Base-by-base conservation (phyloP, 2,888 invertebrate species). In the Sericinus montela region DNA sequence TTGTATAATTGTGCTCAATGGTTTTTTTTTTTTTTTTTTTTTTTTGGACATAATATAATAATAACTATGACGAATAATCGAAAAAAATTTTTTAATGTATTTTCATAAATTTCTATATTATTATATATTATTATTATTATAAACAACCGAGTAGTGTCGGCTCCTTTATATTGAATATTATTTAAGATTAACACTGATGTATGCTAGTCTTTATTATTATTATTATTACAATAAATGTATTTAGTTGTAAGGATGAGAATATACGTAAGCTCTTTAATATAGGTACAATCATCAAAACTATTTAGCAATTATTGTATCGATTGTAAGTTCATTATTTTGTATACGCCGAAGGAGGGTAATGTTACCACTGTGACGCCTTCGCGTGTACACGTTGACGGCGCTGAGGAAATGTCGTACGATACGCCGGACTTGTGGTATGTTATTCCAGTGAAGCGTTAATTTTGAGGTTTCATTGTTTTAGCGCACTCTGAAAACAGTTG, bases 181-280 rank as follows among this genome's bases (percentile, higher is more conserved):
- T 74, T 67, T 73, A 71, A 72, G 68, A 70, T 63, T 70, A 69
- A 79, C 69, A 76, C 75, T 79, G 80, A 84, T 72, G 73, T 87
- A 86, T 89, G 86, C 89, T 89, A 89, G 89, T 89, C 89, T 87
- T 79, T 82, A 81, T 76, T 73, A 78, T 75, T 69, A 81, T 75
- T 72, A 78, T n/a, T n/a, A n/a, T 75, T 69, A 75, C 73, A 63
- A 69, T 78, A 72, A 72, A 69, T 73, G 71, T 73, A 75, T 72
- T 69, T 65, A 63, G 61, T 67, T 65, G 55, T 76, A 74, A 72
- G 68, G 60, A 53, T 72, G 63, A 67, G 67, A 71, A 73, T 66
- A 74, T 76, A 77, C 72, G 77, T 80, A 80, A 77, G 76, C 72
- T 72, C 67, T 72, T 60, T 71, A 62, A 59, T 61, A 64, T 74